phyloP scores from a whole-genome alignment of 2,888 invertebrate species.

The Dynastes grantii region DNA sequence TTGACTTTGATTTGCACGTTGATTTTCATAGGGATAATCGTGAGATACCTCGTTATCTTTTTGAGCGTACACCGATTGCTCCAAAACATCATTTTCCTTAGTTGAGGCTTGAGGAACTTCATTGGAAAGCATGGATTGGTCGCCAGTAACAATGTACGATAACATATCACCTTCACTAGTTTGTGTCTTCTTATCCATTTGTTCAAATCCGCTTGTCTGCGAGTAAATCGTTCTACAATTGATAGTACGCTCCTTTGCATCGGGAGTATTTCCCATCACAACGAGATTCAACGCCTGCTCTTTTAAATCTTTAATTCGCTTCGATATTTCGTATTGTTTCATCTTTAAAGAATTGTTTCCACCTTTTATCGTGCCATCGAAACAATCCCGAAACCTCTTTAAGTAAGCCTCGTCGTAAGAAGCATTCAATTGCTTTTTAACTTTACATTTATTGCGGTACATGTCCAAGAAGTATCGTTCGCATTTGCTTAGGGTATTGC shows the following conservation, averaged over 20 bases:
- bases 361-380: background rate
- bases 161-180: constrained; percentile 18
- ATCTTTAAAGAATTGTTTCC: background rate
- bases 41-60: constrained; percentile 14
- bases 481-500: constrained; percentile 19
- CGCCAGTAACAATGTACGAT: background rate
- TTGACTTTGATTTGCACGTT: background rate
- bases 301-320: background rate
- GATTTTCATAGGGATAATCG: background rate
- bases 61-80: background rate
- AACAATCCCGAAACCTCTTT: background rate
- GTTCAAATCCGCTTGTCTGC: constrained; percentile 25
- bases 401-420: background rate
- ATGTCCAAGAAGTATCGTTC: constrained; percentile 27
- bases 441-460: constrained; percentile 24
- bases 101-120: background rate
- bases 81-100: background rate
- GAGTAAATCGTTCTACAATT: background rate
- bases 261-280: background rate
- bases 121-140: constrained; percentile 3
- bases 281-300: background rate
- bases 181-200: constrained; percentile 35
- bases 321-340: constrained; percentile 2
- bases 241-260: background rate
- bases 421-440: background rate